Evolutionary conservation across 2,797 vertebrate genomes (phyloP).

Genomic region (Sciurus vulgaris): DNA sequence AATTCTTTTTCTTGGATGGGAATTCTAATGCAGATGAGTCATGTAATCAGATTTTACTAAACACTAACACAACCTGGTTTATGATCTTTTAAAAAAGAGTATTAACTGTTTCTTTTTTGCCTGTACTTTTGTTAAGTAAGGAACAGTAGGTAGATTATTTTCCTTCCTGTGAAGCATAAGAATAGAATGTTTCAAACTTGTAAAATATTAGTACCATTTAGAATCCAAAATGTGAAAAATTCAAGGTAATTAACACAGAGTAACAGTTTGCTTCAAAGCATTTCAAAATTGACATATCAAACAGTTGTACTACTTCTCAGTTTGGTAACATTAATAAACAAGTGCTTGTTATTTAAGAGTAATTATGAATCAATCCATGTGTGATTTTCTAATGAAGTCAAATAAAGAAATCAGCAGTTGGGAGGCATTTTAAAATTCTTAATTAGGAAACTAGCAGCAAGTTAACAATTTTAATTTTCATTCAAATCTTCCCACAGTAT

Average conservation of each 20-base stretch:
- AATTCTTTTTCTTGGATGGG: constrained; percentile 47
- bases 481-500: not conserved
- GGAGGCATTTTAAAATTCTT: constrained; percentile 73
- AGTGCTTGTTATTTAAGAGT: constrained; percentile 78
- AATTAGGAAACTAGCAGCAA: constrained; percentile 76
- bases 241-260: constrained; percentile 67
- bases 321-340: constrained; percentile 82
- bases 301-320: constrained; percentile 67
- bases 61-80: constrained; percentile 10
- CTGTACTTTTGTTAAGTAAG: constrained; percentile 53
- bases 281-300: constrained; percentile 72
- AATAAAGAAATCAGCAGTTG: constrained; percentile 77
- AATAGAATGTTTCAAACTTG: constrained; percentile 45
- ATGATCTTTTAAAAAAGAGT: constrained; percentile 67
- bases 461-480: constrained; percentile 67
- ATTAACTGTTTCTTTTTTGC: constrained; percentile 68
- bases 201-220: constrained; percentile 46
- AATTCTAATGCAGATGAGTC: constrained; percentile 59
- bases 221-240: constrained; percentile 63
- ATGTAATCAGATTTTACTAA: constrained; percentile 41
- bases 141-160: not conserved
- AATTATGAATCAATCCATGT: constrained; percentile 77
- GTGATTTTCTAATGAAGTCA: constrained; percentile 82
- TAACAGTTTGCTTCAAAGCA: constrained; percentile 70
- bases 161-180: not conserved